Base-by-base conservation (phyloP, 2,888 invertebrate species). In the Molanna angustata region DNA sequence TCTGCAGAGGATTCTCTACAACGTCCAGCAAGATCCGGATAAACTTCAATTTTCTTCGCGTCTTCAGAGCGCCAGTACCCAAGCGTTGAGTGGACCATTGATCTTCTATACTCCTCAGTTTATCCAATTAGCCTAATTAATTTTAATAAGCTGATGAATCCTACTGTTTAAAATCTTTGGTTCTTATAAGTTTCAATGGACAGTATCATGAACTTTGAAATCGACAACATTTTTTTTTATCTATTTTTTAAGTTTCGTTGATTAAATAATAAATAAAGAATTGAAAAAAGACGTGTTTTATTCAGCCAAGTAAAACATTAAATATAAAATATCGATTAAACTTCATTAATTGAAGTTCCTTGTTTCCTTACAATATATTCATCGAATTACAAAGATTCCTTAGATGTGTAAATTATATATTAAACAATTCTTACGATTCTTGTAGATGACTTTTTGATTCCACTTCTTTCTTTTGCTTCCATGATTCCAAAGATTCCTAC, bases 31-130 rank as follows among this genome's bases (percentile, higher is more conserved):
- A 21, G 52, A 51, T 58, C 55, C 55, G 14, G 49, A 37, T 4
- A 46, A 43, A 13, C 50, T 47, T 27, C 52, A 56, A n/a, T 56
- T 52, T 31, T 56, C 58, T 17, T 56, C 58, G n/a, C 43, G 43
- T 16, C 45, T 52, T 20, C 55, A 54, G 45, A 54, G 44, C 37
- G 33, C 41, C 4, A 41, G 45, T 18, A 16, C 27, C 1, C 49
- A 46, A 13, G 20, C 49, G 9, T 14, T 51, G 9, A 47, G 17
- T 31, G 45, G 43, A 13, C 54, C 57, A n/a, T 21, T 48, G 27
- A 19, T 48, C 4, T 32, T 48, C 14, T 57, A 40, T 19, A 48
- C 50, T 32, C 57, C 57, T 2, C 51, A 57, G 17, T 57, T 47
- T 51, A 20, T 40, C 4, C 51, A 50, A 40, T 6, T 45, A 9